Percentiles rank a stretch among this genome's conserved stretches.
These are phyloP conservation scores for Drosophila atripex DNA, from an alignment of 2,888 invertebrate genomes.

Conservation along the genomic window DNA sequence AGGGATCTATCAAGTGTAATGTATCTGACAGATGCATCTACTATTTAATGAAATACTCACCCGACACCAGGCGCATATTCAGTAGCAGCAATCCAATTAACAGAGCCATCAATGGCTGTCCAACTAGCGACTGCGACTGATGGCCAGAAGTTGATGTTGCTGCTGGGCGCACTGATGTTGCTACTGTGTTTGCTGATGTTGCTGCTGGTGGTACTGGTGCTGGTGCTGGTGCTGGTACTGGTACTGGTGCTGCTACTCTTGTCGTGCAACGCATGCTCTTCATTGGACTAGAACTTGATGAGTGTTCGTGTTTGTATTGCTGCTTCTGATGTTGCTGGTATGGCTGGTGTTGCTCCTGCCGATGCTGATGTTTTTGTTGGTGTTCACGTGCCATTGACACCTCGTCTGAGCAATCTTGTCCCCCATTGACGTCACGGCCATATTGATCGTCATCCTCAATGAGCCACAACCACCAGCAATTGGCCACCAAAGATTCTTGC, in stretches of 20 bases:
- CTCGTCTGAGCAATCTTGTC: constrained; percentile 72
- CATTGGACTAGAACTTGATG: constrained; percentile 69
- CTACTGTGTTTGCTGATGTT: constrained; percentile 28
- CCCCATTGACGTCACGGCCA: constrained; percentile 66
- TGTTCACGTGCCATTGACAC: constrained; percentile 79
- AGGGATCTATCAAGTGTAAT: constrained; percentile 23
- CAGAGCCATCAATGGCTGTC: constrained; percentile 78
- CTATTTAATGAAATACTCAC: constrained; percentile 67
- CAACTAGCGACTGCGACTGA: constrained; percentile 48
- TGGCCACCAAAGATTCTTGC: constrained; percentile 55
- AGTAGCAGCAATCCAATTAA: constrained; percentile 81
- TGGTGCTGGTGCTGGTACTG: constrained; percentile 13
- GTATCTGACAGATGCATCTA: constrained; percentile 13
- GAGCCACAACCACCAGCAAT: constrained; percentile 44
- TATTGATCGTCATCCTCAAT: constrained; percentile 43
- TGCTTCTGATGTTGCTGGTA: neutral
- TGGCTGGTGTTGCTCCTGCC: constrained; percentile 11
- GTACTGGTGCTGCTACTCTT: constrained; percentile 27
- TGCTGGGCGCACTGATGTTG: constrained; percentile 22
- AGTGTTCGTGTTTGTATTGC: constrained; percentile 41
- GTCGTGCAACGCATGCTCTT: constrained; percentile 48
- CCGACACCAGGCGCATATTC: constrained; percentile 77
- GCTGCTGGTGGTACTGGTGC: constrained; percentile 26
- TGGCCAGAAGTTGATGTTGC: constrained; percentile 30
- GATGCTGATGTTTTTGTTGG: constrained; percentile 37